These are phyloP conservation scores for Parauchenoglanis ngamensis DNA, from an alignment of 2,797 vertebrate genomes.

Conservation along the genomic window DNA sequence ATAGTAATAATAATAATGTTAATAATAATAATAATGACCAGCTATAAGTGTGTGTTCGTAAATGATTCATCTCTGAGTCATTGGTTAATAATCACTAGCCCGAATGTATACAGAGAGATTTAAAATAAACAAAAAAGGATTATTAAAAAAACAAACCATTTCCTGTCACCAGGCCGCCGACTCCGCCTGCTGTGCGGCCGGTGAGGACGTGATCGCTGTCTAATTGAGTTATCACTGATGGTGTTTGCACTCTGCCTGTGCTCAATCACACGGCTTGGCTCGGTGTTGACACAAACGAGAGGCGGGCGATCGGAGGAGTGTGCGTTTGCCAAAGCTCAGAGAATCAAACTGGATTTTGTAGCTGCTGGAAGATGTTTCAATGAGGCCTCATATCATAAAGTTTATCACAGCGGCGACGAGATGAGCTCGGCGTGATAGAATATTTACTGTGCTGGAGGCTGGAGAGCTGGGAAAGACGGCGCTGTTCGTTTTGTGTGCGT, in stretches of 20 bases:
- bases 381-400: neutral
- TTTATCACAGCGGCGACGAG: neutral
- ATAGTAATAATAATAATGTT: neutral
- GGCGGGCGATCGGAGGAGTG: constrained; percentile 23
- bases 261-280: constrained; percentile 48
- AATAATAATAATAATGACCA: neutral
- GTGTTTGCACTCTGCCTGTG: constrained; percentile 41
- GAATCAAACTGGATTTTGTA: constrained; percentile 6
- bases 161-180: neutral
- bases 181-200: neutral
- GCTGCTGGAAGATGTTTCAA: constrained; percentile 24
- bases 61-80: neutral
- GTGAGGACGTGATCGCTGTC: neutral
- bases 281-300: constrained; percentile 45
- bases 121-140: neutral
- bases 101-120: neutral
- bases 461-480: neutral
- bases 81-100: neutral
- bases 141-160: neutral
- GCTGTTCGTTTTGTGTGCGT: neutral
- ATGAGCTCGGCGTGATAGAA: neutral
- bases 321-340: neutral
- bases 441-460: constrained; percentile 2
- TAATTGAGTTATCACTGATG: constrained; percentile 36
- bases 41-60: neutral